These are phyloP conservation scores for Heliocidaris erythrogramma DNA, from an alignment of 35 echinoderm and acorn worm genomes.

Conservation along the genomic window DNA sequence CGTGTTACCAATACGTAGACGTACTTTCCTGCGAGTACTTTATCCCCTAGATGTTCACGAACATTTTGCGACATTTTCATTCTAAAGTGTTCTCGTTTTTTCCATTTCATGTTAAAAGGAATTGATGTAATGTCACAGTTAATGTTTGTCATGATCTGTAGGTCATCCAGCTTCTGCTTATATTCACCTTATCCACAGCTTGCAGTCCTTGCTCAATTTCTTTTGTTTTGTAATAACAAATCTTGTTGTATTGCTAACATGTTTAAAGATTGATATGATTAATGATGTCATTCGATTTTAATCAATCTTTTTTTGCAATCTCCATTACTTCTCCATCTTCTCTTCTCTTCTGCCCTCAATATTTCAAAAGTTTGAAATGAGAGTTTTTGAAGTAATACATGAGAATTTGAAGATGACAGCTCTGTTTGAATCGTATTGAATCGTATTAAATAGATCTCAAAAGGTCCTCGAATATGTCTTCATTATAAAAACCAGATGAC, in stretches of 20 bases:
- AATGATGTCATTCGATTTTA: too few species aligned
- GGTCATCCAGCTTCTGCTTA: too few species aligned
- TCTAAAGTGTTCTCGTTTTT: too few species aligned
- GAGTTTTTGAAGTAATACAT: too few species aligned
- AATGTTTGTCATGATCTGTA: background rate
- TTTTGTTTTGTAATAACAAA: too few species aligned
- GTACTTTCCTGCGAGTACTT: background rate
- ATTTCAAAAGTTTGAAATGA: background rate
- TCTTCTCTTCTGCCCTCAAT: background rate
- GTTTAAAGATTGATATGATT: too few species aligned
- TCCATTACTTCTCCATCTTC: background rate
- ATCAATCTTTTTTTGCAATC: too few species aligned
- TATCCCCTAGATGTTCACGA: background rate
- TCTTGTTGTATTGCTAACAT: too few species aligned
- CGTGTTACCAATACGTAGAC: too few species aligned
- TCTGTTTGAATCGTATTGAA: background rate
- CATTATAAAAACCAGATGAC: background rate
- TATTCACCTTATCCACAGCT: too few species aligned
- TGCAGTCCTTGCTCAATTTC: too few species aligned
- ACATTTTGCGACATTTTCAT: background rate
- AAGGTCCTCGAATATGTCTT: background rate
- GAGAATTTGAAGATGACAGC: background rate
- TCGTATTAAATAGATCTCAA: constrained; percentile 3
- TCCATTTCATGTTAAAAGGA: too few species aligned
- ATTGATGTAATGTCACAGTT: background rate